Percentiles rank a stretch among this genome's conserved stretches.
These are phyloP conservation scores for Cecidostiba fungosa DNA, from an alignment of 2,888 invertebrate genomes.

Conservation along the genomic window DNA sequence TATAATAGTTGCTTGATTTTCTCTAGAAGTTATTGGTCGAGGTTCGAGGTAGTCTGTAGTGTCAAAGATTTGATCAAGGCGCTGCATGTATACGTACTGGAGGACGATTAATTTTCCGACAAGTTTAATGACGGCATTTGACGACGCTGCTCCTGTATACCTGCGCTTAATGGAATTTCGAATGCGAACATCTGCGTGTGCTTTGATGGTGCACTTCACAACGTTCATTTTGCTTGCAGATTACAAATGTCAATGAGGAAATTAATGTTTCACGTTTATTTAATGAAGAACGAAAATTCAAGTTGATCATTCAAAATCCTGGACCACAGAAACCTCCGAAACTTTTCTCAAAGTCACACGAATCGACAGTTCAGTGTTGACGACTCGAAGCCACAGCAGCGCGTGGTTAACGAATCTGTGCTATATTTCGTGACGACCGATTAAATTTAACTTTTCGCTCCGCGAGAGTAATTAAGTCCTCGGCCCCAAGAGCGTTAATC, in stretches of 20 bases:
- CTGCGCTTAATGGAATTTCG: too few species aligned
- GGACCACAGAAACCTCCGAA: neutral
- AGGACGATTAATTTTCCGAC: neutral
- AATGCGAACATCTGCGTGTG: too few species aligned
- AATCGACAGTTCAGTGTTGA: slow-evolving; percentile 34
- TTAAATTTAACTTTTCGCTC: slow-evolving; percentile 33
- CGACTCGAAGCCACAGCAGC: neutral
- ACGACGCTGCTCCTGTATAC: neutral
- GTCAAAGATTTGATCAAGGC: neutral
- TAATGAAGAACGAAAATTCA: too few species aligned
- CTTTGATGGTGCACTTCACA: too few species aligned
- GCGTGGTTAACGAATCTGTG: neutral
- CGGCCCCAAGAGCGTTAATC: slow-evolving; percentile 20
- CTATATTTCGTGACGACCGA: slow-evolving; percentile 25
- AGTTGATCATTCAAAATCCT: too few species aligned
- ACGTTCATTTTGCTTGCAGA: too few species aligned
- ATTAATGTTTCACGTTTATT: too few species aligned
- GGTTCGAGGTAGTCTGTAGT: neutral
- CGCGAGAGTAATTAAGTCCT: slow-evolving; percentile 32
- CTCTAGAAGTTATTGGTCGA: neutral
- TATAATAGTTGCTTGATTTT: neutral
- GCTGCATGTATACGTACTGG: neutral
- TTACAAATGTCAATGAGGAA: too few species aligned
- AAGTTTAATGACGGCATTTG: neutral
- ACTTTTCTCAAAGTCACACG: neutral